phyloP scores from a whole-genome alignment of 2,888 invertebrate species.

The Tribolium freemani region DNA sequence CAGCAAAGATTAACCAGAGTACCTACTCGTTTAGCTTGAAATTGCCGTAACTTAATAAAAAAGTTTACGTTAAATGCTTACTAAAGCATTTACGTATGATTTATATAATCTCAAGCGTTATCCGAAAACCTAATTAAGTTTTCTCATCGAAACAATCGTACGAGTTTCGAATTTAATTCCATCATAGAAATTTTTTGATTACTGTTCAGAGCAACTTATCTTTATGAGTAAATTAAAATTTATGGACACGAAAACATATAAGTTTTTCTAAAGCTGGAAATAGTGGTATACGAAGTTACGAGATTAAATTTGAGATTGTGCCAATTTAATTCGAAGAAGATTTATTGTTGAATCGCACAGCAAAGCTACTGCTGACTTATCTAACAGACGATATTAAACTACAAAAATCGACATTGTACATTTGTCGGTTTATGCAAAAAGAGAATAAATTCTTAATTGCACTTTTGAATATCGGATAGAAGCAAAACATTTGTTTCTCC shows the following conservation, averaged over 20 bases:
- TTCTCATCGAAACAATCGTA: neutral
- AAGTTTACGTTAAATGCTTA: constrained; percentile 46
- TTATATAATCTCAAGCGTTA: constrained; percentile 41
- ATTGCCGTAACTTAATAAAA: constrained; percentile 46
- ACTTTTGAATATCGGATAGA: constrained; percentile 1
- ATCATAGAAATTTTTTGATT: constrained; percentile 22
- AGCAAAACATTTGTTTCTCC: constrained; percentile 33
- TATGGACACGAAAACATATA: constrained; percentile 38
- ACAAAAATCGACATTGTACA: constrained; percentile 10
- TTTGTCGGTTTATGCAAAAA: neutral
- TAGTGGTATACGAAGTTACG: constrained; percentile 41
- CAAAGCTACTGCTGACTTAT: constrained; percentile 26
- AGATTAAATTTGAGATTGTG: constrained; percentile 56
- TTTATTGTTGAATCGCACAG: constrained; percentile 43
- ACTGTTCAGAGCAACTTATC: constrained; percentile 10
- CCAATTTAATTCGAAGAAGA: constrained; percentile 54
- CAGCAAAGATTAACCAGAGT: constrained; percentile 38
- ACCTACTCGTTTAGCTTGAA: constrained; percentile 45
- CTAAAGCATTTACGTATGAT: constrained; percentile 44
- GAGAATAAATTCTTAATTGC: neutral
- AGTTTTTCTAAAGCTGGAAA: constrained; percentile 36
- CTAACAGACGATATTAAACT: constrained; percentile 21
- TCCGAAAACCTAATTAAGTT: constrained; percentile 33
- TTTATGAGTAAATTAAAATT: constrained; percentile 41
- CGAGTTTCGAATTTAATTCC: constrained; percentile 1